Percentiles rank a stretch among this genome's conserved stretches.
These are phyloP conservation scores for Drosophila maculinotata DNA, from an alignment of 2,888 invertebrate species.

Conservation along the genomic window DNA sequence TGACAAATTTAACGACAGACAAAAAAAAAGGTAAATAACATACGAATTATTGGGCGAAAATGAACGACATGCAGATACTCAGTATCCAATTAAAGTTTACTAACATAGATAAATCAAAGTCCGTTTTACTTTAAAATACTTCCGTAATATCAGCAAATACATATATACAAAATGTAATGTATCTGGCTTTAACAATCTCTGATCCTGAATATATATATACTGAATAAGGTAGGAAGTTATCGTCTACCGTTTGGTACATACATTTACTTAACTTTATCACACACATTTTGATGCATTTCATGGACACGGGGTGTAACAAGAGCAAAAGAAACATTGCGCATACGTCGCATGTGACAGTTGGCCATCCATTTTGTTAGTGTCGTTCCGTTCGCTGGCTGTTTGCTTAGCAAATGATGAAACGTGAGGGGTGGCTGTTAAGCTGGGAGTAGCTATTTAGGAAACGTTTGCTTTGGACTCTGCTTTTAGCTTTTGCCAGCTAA, in stretches of 20 bases:
- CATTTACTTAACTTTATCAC: not conserved
- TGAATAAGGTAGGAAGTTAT: no score
- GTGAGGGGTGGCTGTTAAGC: not conserved
- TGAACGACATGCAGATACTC: not conserved
- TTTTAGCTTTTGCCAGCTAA: slow-evolving; percentile 29
- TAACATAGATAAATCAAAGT: not conserved
- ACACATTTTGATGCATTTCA: not conserved
- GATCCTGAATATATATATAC: no score
- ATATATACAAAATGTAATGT: not conserved
- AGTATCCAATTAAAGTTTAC: not conserved
- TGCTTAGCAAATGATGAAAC: slow-evolving; percentile 51
- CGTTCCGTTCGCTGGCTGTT: slow-evolving; percentile 28
- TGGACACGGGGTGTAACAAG: not conserved
- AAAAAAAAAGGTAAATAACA: not conserved
- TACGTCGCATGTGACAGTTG: slow-evolving; percentile 46
- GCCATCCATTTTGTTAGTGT: slow-evolving; percentile 20
- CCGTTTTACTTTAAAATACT: not conserved
- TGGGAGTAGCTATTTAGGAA: slow-evolving; percentile 3
- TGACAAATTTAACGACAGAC: slow-evolving; percentile 2
- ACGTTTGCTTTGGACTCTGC: slow-evolving; percentile 24
- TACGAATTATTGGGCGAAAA: not conserved
- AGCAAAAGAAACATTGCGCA: slow-evolving; percentile 34
- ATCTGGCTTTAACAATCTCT: not conserved
- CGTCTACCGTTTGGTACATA: no score
- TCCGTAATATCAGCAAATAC: not conserved